These are phyloP conservation scores for Nasonia longicornis DNA, from an alignment of 1,140 invertebrate genomes.

Conservation along the genomic window DNA sequence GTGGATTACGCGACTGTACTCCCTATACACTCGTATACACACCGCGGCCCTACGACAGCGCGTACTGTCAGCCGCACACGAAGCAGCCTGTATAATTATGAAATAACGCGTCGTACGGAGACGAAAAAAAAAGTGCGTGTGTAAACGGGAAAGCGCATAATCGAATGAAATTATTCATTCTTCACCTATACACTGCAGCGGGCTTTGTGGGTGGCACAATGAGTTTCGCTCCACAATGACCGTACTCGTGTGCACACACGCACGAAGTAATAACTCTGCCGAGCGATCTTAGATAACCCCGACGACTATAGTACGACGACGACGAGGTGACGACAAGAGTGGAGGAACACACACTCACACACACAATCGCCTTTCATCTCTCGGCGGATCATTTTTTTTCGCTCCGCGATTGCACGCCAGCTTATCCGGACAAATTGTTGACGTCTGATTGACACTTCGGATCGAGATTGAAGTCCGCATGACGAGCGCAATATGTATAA, in stretches of 20 bases:
- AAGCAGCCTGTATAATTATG: neutral
- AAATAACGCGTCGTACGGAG: neutral
- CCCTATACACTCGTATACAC: conserved; percentile 55
- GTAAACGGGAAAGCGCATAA: neutral
- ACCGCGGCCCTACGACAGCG: neutral
- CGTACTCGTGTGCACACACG: neutral
- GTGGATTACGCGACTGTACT: conserved; percentile 57
- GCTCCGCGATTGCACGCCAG: neutral
- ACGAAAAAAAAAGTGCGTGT: neutral
- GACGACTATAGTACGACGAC: conserved; percentile 3
- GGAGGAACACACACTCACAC: neutral
- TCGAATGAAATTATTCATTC: conserved; percentile 5
- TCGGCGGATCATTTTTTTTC: conserved; percentile 24
- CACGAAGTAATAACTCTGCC: conserved; percentile 28
- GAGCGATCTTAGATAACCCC: conserved; percentile 6
- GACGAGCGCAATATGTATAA: neutral
- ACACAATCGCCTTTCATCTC: conserved; percentile 39
- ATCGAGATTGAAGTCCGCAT: neutral
- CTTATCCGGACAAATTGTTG: neutral
- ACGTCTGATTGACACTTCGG: neutral
- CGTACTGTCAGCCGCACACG: neutral
- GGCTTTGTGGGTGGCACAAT: conserved; percentile 38
- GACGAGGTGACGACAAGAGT: neutral
- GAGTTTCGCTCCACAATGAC: neutral
- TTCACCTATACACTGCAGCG: neutral